phyloP scores from a whole-genome alignment of 1,140 invertebrate species.

The Brachionus rubens region DNA sequence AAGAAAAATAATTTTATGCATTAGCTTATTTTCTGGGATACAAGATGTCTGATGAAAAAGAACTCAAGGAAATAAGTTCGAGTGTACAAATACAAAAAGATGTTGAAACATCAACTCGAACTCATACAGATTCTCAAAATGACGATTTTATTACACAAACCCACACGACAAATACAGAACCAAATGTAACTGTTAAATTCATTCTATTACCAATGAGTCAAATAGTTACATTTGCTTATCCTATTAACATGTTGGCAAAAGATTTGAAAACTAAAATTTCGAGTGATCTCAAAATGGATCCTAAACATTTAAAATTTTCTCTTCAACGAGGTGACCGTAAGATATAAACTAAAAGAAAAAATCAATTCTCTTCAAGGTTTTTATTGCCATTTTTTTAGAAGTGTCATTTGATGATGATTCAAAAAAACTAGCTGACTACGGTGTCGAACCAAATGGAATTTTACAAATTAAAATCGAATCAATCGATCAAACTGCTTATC shows the following conservation, averaged over 20 bases:
- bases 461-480: slow-evolving; percentile 59
- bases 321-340: neutral
- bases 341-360: too few relatives aligned
- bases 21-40: too few relatives aligned
- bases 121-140: slow-evolving; percentile 2
- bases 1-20: too few relatives aligned
- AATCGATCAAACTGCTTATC: slow-evolving; percentile 57
- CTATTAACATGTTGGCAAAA: slow-evolving; percentile 53
- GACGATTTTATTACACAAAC: neutral
- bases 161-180: neutral
- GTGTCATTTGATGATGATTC: slow-evolving; percentile 51
- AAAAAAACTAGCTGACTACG: slow-evolving; percentile 55
- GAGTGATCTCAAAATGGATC: slow-evolving; percentile 56
- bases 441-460: slow-evolving; percentile 60
- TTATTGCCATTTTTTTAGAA: slow-evolving; percentile 49
- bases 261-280: slow-evolving; percentile 58
- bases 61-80: slow-evolving; percentile 1
- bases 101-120: neutral
- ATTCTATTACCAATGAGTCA: slow-evolving; percentile 58
- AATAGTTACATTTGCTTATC: slow-evolving; percentile 57
- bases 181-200: slow-evolving; percentile 54
- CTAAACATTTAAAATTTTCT: slow-evolving; percentile 53
- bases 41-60: slow-evolving; percentile 4
- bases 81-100: neutral
- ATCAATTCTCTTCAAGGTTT: too few relatives aligned